phyloP scores from a whole-genome alignment of 2,888 invertebrate species.

The Herminia tarsipennalis region DNA sequence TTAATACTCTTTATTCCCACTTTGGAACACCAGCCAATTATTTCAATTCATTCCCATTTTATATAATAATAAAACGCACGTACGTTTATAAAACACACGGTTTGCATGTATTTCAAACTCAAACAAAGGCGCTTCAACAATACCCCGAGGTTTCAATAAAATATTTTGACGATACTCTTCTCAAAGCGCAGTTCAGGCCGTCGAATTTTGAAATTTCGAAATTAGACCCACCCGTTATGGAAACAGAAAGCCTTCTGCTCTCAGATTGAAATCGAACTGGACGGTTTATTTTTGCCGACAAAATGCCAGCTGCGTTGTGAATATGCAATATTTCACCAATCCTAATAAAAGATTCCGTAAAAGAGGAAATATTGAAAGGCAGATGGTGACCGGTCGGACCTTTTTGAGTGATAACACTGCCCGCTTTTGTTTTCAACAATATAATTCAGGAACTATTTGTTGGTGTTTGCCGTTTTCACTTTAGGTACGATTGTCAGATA shows the following conservation, averaged over 20 bases:
- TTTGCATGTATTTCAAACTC: constrained; percentile 7
- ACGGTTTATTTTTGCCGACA: constrained; percentile 46
- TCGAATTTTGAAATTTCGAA: constrained; percentile 21
- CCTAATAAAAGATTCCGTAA: constrained; percentile 61
- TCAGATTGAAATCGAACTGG: constrained; percentile 53
- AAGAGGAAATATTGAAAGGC: constrained; percentile 46
- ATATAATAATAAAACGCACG: not conserved
- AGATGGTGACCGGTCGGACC: constrained; percentile 44
- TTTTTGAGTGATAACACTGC: constrained; percentile 30
- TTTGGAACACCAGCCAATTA: too few relatives aligned
- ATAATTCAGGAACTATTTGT: constrained; percentile 10
- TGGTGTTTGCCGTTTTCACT: not conserved
- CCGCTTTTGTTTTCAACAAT: constrained; percentile 34
- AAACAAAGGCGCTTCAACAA: constrained; percentile 12
- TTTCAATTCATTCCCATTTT: too few relatives aligned
- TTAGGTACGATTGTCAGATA: not conserved
- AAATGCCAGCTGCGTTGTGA: constrained; percentile 62
- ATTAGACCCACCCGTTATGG: constrained; percentile 35
- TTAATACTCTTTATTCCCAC: too few relatives aligned
- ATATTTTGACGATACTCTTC: constrained; percentile 12
- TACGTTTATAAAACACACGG: not conserved
- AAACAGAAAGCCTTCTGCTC: constrained; percentile 27
- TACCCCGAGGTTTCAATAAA: constrained; percentile 17
- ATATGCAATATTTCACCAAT: constrained; percentile 71
- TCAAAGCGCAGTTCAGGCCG: constrained; percentile 1